These are phyloP conservation scores for Pipra filicauda DNA, from an alignment of 2,113 vertebrate genomes.

Conservation along the genomic window DNA sequence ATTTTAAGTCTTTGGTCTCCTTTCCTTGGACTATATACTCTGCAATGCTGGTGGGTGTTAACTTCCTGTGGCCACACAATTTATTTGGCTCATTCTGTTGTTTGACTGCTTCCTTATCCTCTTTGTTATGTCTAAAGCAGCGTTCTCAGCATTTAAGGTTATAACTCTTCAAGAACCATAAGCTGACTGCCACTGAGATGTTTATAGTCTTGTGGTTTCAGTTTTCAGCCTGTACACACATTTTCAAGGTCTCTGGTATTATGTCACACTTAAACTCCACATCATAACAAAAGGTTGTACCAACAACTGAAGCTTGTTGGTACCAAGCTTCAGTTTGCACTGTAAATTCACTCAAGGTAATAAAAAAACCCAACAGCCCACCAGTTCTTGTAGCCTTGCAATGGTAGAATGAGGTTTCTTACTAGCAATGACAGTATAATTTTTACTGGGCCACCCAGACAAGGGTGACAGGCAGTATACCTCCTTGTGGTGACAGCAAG, in stretches of 20 bases:
- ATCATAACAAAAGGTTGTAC: background rate
- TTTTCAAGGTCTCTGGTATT: background rate
- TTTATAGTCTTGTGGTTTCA: background rate
- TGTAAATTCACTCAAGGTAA: background rate
- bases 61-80: too few relatives aligned
- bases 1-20: too few relatives aligned
- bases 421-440: background rate
- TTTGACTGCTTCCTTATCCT: background rate
- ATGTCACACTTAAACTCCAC: background rate
- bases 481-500: background rate
- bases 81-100: background rate
- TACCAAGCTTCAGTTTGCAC: background rate
- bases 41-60: too few relatives aligned
- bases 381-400: background rate
- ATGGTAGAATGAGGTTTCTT: background rate
- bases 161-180: background rate
- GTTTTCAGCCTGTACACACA: background rate
- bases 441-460: background rate
- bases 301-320: too few relatives aligned
- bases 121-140: background rate
- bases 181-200: background rate
- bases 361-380: background rate
- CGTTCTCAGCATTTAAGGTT: background rate
- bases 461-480: background rate
- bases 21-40: too few relatives aligned